A percentile compares a stretch with the other conserved stretches of the same genome.
Evolutionary conservation across 92 coral and sea anemone genomes (phyloP).

Genomic region (Palythoa heliodiscus): DNA sequence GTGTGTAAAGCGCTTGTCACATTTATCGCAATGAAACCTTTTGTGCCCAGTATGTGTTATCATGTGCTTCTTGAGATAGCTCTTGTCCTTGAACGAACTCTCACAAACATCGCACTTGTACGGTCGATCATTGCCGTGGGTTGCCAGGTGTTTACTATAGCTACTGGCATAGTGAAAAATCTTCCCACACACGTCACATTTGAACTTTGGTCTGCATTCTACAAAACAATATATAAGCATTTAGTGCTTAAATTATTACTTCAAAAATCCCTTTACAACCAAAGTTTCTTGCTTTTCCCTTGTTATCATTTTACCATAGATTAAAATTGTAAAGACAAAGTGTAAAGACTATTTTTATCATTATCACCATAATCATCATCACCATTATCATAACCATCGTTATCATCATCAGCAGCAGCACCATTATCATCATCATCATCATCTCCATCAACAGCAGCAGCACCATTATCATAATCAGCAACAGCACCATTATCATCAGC

Average conservation of each 20-base stretch:
- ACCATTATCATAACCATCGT: no score
- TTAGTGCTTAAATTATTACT: neutral
- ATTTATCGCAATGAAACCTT: slow-evolving; percentile 62
- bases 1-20: slow-evolving; percentile 65
- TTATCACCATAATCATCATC: no score
- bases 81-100: slow-evolving; percentile 58
- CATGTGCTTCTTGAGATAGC: slow-evolving; percentile 61
- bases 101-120: slow-evolving; percentile 66
- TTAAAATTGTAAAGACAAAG: no score
- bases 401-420: no score
- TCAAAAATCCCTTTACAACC: neutral
- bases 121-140: slow-evolving; percentile 58
- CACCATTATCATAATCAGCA: no score
- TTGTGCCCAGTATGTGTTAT: slow-evolving; percentile 63
- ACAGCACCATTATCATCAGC: no score
- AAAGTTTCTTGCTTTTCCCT: no score
- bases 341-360: no score
- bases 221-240: neutral
- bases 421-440: no score
- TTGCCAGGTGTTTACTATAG: slow-evolving; percentile 56
- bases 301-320: no score
- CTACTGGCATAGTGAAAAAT: slow-evolving; percentile 37
- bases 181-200: slow-evolving; percentile 65
- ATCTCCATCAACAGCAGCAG: no score
- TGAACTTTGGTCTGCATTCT: slow-evolving; percentile 39